phyloP scores from a whole-genome alignment of 2,113 vertebrate genomes.

The Callipepla californica region DNA sequence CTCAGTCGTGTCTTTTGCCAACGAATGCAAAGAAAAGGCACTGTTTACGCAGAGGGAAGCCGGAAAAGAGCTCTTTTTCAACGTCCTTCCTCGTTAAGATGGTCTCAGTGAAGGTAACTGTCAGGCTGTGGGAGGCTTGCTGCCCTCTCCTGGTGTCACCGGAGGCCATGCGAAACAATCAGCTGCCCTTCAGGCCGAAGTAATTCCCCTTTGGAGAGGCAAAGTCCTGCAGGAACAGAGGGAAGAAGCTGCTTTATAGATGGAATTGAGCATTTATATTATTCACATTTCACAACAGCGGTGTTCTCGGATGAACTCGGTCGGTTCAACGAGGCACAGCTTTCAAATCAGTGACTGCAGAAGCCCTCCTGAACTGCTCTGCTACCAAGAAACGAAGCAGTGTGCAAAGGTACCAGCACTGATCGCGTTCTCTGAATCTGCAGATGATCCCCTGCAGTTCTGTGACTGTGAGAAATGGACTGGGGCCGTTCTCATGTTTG shows the following conservation, averaged over 20 bases:
- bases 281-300: not conserved
- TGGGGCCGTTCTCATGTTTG: not conserved
- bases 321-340: not conserved
- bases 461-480: not conserved
- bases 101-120: not conserved
- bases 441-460: not conserved
- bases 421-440: not conserved
- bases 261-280: not conserved
- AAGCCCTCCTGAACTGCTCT: not conserved
- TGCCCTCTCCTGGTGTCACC: conserved; percentile 55
- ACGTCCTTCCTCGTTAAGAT: not conserved
- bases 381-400: not conserved
- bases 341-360: not conserved
- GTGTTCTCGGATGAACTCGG: not conserved
- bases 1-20: not conserved
- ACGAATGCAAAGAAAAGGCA: not conserved
- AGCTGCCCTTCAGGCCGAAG: not conserved
- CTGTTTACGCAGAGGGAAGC: not conserved
- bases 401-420: not conserved
- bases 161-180: rapidly evolving
- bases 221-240: conserved; percentile 18
- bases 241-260: conserved; percentile 15
- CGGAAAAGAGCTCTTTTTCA: not conserved
- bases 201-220: not conserved
- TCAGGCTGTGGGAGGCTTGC: not conserved